Evolutionary conservation across 2,113 vertebrate species (phyloP).

Genomic region (Mohoua ochrocephala): DNA sequence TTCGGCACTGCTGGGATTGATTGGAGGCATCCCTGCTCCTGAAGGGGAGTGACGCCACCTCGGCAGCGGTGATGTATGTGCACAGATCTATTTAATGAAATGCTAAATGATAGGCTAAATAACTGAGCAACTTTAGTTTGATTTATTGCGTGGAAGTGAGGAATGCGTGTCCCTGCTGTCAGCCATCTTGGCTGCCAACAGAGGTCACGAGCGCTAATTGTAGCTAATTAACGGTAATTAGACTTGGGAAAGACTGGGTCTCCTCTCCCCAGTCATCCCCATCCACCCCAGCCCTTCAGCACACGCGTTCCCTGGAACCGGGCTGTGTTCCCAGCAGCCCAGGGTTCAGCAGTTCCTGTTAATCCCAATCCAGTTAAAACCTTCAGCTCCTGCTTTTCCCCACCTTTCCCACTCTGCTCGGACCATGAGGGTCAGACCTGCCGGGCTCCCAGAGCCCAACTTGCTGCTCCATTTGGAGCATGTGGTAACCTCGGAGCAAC

Average conservation of each 20-base stretch:
- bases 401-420: neutral
- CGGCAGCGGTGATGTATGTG: neutral
- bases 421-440: fast-evolving
- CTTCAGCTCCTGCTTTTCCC: neutral
- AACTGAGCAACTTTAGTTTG: slow-evolving; percentile 25
- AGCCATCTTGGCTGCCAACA: slow-evolving; percentile 33
- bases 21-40: neutral
- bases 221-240: slow-evolving; percentile 49
- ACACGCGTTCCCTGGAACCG: neutral
- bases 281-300: neutral
- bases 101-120: slow-evolving; percentile 33
- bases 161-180: neutral
- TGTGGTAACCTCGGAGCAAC: fast-evolving
- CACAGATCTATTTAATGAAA: neutral
- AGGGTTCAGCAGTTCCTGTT: neutral
- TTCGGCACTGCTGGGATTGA: neutral
- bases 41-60: neutral
- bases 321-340: neutral
- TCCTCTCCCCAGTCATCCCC: neutral
- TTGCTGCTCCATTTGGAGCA: neutral
- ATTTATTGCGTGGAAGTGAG: slow-evolving; percentile 1
- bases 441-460: fast-evolving
- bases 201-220: slow-evolving; percentile 2
- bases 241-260: neutral
- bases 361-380: neutral